Evolutionary conservation across 1,140 invertebrate species (phyloP).

Genomic region (Scaptomyza hsui): DNA sequence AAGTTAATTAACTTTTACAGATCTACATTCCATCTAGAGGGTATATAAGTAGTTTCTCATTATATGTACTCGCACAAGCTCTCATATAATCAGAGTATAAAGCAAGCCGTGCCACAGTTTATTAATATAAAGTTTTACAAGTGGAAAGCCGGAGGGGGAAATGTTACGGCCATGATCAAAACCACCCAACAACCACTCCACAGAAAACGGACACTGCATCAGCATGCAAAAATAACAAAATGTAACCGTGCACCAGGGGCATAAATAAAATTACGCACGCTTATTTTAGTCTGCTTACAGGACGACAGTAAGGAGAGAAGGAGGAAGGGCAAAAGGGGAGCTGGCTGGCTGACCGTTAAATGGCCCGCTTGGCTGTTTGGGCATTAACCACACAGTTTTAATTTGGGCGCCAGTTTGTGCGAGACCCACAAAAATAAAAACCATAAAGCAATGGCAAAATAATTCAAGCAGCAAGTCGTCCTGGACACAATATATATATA

Average conservation of each 20-base stretch:
- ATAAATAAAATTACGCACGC: constrained; percentile 84
- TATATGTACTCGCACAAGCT: constrained; percentile 7
- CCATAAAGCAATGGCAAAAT: constrained; percentile 70
- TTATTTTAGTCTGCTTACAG: constrained; percentile 84
- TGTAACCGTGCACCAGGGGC: constrained; percentile 74
- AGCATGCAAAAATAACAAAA: constrained; percentile 79
- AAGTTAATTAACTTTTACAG: no score
- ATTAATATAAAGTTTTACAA: constrained; percentile 66
- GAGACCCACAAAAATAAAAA: constrained; percentile 10
- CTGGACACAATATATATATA: neutral
- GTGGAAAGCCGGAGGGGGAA: constrained; percentile 8
- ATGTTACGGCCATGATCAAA: neutral
- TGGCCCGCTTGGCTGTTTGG: constrained; percentile 44
- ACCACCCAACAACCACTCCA: constrained; percentile 6
- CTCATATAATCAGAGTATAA: constrained; percentile 47
- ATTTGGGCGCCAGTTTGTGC: constrained; percentile 60
- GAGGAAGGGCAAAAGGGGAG: neutral
- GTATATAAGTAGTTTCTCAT: constrained; percentile 8
- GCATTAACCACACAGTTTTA: constrained; percentile 80
- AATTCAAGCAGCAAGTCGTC: constrained; percentile 34
- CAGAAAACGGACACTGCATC: constrained; percentile 45
- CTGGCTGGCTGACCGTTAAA: constrained; percentile 39
- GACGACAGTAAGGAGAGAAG: constrained; percentile 11
- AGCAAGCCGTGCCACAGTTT: constrained; percentile 57
- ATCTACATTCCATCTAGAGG: neutral